Percentiles rank a stretch among this genome's conserved stretches.
Evolutionary conservation across 1,140 invertebrate genomes (phyloP).

Genomic region (Nebria ingens): DNA sequence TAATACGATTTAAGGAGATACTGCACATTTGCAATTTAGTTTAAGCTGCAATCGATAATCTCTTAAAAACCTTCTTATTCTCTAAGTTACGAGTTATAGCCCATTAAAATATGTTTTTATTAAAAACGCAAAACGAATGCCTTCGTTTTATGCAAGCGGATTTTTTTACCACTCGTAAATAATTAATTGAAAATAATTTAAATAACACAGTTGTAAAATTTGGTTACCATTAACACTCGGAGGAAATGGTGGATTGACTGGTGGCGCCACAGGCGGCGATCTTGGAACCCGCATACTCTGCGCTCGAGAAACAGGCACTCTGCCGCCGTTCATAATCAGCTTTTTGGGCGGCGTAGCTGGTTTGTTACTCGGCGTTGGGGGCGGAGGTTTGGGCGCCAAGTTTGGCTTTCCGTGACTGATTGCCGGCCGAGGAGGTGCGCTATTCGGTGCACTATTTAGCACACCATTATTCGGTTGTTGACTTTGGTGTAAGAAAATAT

Average conservation of each 20-base stretch:
- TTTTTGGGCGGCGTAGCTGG: slow-evolving; percentile 16
- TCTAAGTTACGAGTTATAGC: too few species aligned
- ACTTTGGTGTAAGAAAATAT: not conserved
- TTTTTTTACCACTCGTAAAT: too few species aligned
- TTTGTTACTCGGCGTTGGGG: not conserved
- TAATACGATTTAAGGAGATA: too few species aligned
- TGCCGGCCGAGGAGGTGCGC: not conserved
- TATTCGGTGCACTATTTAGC: not conserved
- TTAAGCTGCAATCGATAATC: too few species aligned
- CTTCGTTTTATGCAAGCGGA: too few species aligned
- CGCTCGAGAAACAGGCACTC: slow-evolving; percentile 15
- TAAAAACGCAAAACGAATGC: too few species aligned
- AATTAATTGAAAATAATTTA: too few species aligned
- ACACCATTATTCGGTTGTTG: not conserved
- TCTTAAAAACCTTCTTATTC: too few species aligned
- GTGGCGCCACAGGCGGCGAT: slow-evolving; percentile 18
- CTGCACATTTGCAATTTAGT: too few species aligned
- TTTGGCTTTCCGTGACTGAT: slow-evolving; percentile 25
- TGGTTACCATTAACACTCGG: slow-evolving; percentile 5
- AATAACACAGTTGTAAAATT: too few species aligned
- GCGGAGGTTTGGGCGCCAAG: slow-evolving; percentile 27
- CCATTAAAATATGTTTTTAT: too few species aligned
- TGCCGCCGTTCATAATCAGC: slow-evolving; percentile 7
- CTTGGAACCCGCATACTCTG: slow-evolving; percentile 20
- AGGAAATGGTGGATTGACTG: slow-evolving; percentile 14